Evolutionary conservation across 2,797 vertebrate species (phyloP).

Genomic region (Odontamblyopus rebecca): DNA sequence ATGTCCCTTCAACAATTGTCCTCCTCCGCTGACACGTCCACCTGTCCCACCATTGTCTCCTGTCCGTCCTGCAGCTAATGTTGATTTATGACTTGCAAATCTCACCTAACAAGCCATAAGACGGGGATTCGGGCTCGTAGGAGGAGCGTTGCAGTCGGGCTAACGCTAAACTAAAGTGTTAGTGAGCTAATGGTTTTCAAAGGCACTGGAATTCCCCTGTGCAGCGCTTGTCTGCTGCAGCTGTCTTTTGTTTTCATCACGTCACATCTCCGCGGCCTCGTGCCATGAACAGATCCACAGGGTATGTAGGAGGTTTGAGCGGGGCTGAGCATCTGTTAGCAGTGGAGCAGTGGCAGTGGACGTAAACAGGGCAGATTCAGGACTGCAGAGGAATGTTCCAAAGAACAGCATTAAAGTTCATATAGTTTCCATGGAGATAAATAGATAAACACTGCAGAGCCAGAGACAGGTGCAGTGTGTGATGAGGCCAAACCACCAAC

Average conservation of each 20-base stretch:
- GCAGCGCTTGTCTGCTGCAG: slow-evolving; percentile 59
- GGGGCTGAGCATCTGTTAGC: slow-evolving; percentile 47
- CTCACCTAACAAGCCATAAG: slow-evolving; percentile 60
- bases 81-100: slow-evolving; percentile 67
- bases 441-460: too few relatives aligned
- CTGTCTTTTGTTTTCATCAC: slow-evolving; percentile 65
- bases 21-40: slow-evolving; percentile 66
- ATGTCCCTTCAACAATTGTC: too few relatives aligned
- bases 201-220: slow-evolving; percentile 54
- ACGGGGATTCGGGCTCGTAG: slow-evolving; percentile 12
- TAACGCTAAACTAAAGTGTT: slow-evolving; percentile 46
- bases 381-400: slow-evolving; percentile 46
- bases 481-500: too few relatives aligned
- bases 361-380: slow-evolving; percentile 63
- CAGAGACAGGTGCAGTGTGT: too few relatives aligned
- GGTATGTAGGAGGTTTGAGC: background rate
- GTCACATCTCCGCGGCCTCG: slow-evolving; percentile 46
- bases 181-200: slow-evolving; percentile 66
- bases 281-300: slow-evolving; percentile 55
- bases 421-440: too few relatives aligned
- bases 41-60: slow-evolving; percentile 66
- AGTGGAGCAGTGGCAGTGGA: slow-evolving; percentile 62
- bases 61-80: slow-evolving; percentile 54
- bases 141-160: background rate
- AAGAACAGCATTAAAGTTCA: background rate